Conservation (phyloP, 2,888 invertebrate species). For the Conistra vaccinii region DNA sequence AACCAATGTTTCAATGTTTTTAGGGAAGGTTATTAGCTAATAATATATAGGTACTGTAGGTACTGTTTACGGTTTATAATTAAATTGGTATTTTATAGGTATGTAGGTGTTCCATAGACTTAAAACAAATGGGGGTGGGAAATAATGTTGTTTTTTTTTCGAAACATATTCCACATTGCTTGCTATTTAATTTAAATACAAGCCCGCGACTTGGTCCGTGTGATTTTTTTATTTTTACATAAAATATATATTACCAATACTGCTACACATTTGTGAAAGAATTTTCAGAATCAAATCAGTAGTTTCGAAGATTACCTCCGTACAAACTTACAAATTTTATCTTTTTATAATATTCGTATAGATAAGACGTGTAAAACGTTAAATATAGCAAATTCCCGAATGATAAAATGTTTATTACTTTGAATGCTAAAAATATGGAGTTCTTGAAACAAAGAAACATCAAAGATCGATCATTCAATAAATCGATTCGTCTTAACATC, state of each 20-base stretch:
- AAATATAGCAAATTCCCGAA: background rate
- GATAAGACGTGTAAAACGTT: background rate
- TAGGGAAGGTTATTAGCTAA: constrained; percentile 1
- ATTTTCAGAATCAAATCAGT: background rate
- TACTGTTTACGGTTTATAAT: constrained; percentile 24
- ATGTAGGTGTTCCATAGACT: constrained; percentile 6
- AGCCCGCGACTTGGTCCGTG: background rate
- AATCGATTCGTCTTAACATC: constrained; percentile 13
- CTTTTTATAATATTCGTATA: background rate
- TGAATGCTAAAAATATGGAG: constrained; percentile 9
- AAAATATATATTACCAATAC: background rate
- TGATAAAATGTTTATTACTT: background rate
- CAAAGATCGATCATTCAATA: constrained; percentile 36
- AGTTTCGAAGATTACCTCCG: background rate
- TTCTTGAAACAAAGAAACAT: constrained; percentile 29
- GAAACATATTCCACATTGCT: background rate
- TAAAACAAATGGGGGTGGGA: background rate
- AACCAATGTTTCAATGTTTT: constrained; percentile 2
- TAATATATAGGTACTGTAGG: background rate
- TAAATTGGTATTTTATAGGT: constrained; percentile 40
- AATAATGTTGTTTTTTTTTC: background rate
- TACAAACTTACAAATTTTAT: background rate
- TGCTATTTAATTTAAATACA: background rate
- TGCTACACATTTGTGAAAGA: background rate
- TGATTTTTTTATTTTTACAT: too few relatives aligned